Base-by-base conservation (phyloP, 2,113 vertebrate species). In the Silurus glanis region DNA sequence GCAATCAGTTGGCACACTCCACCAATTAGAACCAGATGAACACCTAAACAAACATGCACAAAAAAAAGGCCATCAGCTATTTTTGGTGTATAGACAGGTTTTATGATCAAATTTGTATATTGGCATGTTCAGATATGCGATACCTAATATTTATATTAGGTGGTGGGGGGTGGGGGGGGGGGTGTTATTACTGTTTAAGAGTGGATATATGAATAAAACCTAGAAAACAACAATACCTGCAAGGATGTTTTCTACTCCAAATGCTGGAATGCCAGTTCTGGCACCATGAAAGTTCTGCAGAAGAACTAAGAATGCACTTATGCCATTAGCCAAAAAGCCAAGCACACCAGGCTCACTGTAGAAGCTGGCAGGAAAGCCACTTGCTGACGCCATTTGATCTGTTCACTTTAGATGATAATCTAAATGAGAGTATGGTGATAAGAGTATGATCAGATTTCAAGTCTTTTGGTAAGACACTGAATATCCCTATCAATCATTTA, bases 331-430 rank as follows among this genome's bases (percentile, higher is more conserved):
- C 0, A 97, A 89, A 88, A 97, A 95, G 19, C 97, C 97, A 85
- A 97, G 91, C 76, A 96, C 96, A 0, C 95, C 96, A 0, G 97
- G 97, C 75, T 97, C 97, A 0, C 96, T 95, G 91, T 97, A 98
- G 86, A 97, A 97, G 89, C 96, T 95, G 2, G 97, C 96, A 0
- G 97, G 95, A n/a, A 98, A 97, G 0, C 95, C 96, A 12, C 88
- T 91, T 2, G 87, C 0, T 61, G 91, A 90, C n/a, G 88, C 91
- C 96, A 97, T 97, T 55, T 47, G 83, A n/a, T 67, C 58, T 83
- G 53, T 76, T 23, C n/a, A 69, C 28, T 25, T 62, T 64, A 76
- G 47, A 80, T 28, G 76, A 80, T n/a, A n/a, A n/a, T n/a, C n/a
- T n/a, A n/a, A n/a, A n/a, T n/a, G n/a, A n/a, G n/a, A n/a, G n/a